Percentiles rank a stretch among this genome's conserved stretches.
Evolutionary conservation across 2,888 invertebrate species (phyloP).

Genomic region (Hydrotaea diabolus): DNA sequence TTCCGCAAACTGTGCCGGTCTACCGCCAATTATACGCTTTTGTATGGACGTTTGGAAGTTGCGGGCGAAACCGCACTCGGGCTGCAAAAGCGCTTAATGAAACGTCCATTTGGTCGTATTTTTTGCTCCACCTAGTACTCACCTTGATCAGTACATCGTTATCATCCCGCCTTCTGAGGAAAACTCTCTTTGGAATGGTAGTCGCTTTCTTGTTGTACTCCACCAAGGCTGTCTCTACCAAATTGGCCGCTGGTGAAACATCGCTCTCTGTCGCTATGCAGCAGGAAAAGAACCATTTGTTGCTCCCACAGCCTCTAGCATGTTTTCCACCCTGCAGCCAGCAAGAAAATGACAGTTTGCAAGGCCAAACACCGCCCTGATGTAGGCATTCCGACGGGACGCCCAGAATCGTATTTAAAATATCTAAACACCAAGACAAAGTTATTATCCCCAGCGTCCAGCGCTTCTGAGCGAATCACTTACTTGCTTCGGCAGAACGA

Average conservation of each 20-base stretch:
- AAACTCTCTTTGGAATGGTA: conserved; percentile 77
- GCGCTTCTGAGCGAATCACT: conserved; percentile 31
- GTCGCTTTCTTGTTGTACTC: conserved; percentile 76
- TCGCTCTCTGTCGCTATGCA: conserved; percentile 82
- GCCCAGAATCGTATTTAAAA: conserved; percentile 79
- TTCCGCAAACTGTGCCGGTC: conserved; percentile 87
- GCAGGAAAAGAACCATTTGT: conserved; percentile 87
- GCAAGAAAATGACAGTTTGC: conserved; percentile 87
- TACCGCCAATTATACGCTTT: conserved; percentile 91
- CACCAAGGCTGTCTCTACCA: conserved; percentile 69
- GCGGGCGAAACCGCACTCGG: conserved; percentile 87
- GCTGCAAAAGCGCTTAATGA: conserved; percentile 72
- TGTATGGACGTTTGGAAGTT: conserved; percentile 82
- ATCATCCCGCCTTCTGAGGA: conserved; percentile 78
- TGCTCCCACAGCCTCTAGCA: conserved; percentile 85
- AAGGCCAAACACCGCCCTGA: conserved; percentile 84
- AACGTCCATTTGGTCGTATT: neutral
- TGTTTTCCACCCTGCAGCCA: conserved; percentile 88
- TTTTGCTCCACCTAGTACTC: neutral
- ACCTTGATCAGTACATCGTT: conserved; percentile 76
- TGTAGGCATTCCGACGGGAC: conserved; percentile 80
- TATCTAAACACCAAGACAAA: conserved; percentile 70
- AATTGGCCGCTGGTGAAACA: conserved; percentile 73
- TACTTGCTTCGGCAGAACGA: conserved; percentile 52
- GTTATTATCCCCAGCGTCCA: neutral